Conservation (phyloP, 1,140 invertebrate species). For the Drosophila tristis region DNA sequence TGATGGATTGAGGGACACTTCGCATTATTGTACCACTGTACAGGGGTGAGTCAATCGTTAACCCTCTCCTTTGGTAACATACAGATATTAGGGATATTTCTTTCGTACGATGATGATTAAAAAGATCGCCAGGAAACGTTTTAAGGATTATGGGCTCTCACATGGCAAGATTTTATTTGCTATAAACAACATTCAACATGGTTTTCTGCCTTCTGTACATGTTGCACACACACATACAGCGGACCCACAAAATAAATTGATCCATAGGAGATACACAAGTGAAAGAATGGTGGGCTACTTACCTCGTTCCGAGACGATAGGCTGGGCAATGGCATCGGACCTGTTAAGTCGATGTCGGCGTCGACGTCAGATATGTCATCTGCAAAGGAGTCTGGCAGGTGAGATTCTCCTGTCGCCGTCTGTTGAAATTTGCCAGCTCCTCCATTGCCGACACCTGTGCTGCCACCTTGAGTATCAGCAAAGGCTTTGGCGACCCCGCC, state of each 20-base stretch:
- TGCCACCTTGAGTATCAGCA: constrained; percentile 34
- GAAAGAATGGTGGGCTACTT: constrained; percentile 36
- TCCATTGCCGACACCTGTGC: constrained; percentile 16
- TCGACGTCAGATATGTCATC: constrained; percentile 90
- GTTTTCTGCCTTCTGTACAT: too few species aligned
- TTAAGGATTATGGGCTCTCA: too few species aligned
- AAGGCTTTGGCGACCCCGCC: constrained; percentile 44
- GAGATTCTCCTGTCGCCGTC: constrained; percentile 85
- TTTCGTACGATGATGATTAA: too few species aligned
- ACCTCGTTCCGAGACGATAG: constrained; percentile 70
- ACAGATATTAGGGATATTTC: too few species aligned
- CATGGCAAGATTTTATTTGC: too few species aligned
- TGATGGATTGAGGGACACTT: background rate
- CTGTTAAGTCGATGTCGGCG: constrained; percentile 89
- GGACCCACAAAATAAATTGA: too few species aligned
- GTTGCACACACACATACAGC: too few species aligned
- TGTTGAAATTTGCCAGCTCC: constrained; percentile 85
- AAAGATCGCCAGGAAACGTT: too few species aligned
- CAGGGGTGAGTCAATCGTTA: too few species aligned
- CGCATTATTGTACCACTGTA: background rate
- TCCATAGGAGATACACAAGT: too few species aligned
- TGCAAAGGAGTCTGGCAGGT: constrained; percentile 89
- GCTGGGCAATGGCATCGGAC: constrained; percentile 85
- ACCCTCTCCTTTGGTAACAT: too few species aligned
- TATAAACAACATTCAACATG: too few species aligned